These are phyloP conservation scores for Tonatia bakeri DNA, from an alignment of 2,113 vertebrate species.

Conservation along the genomic window DNA sequence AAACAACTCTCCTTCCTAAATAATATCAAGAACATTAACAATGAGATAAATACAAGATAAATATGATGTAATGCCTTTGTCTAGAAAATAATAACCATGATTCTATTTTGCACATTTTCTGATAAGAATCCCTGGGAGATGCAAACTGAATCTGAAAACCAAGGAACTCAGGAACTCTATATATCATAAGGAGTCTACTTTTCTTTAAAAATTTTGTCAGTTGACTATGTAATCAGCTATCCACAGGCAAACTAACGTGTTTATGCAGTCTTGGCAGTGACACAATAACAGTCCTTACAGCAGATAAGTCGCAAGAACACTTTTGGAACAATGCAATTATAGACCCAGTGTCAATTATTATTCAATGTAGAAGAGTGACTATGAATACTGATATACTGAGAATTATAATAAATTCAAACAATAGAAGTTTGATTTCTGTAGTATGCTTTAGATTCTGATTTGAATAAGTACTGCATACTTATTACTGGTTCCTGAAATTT, in stretches of 20 bases:
- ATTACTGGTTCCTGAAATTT: not conserved
- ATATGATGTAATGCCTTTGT: not conserved
- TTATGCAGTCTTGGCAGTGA: not conserved
- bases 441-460: not conserved
- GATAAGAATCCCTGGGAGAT: not conserved
- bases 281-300: not conserved
- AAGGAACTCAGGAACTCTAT: not conserved
- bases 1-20: not conserved
- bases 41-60: not conserved
- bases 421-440: not conserved
- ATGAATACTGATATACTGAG: not conserved
- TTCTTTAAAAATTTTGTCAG: not conserved
- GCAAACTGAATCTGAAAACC: not conserved
- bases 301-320: not conserved
- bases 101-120: not conserved
- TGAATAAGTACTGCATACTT: not conserved
- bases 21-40: not conserved
- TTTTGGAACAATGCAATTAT: not conserved
- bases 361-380: not conserved
- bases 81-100: not conserved
- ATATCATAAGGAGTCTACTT: not conserved
- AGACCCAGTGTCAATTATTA: not conserved
- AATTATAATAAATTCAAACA: slow-evolving; percentile 36
- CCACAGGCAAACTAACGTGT: not conserved
- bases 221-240: not conserved